phyloP scores from a whole-genome alignment of 2,113 vertebrate genomes.

The Nanorana parkeri region DNA sequence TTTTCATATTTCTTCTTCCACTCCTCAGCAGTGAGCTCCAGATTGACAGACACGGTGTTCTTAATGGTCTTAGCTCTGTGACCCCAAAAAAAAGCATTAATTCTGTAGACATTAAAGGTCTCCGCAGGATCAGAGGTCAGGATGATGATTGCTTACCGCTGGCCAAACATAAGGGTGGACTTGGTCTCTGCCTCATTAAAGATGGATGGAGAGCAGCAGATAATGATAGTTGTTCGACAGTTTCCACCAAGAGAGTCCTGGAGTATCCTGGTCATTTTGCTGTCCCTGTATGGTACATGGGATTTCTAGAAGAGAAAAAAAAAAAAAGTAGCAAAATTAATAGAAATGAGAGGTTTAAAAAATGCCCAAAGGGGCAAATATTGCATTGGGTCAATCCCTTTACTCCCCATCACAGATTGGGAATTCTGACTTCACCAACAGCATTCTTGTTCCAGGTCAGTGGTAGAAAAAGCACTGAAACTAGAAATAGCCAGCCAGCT shows the following conservation, averaged over 20 bases:
- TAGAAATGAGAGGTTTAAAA: neutral
- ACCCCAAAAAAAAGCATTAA: neutral
- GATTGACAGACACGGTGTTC: slow-evolving; percentile 92
- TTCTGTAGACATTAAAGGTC: neutral
- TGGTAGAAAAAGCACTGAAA: no score
- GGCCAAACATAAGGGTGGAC: slow-evolving; percentile 93
- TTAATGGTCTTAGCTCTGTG: slow-evolving; percentile 93
- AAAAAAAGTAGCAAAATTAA: neutral
- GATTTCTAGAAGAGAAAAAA: slow-evolving; percentile 78
- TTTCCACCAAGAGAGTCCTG: slow-evolving; percentile 94
- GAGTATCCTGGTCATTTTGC: slow-evolving; percentile 95
- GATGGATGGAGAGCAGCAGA: slow-evolving; percentile 91
- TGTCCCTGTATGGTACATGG: slow-evolving; percentile 92
- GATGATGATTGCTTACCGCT: slow-evolving; percentile 76
- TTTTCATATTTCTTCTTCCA: slow-evolving; percentile 97
- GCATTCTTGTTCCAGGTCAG: no score
- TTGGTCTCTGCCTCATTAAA: slow-evolving; percentile 95
- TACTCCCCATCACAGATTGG: no score
- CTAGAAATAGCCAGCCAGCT: no score
- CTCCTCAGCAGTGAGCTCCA: slow-evolving; percentile 92
- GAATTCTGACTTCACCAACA: no score
- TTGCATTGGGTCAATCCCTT: no score
- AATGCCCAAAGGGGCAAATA: neutral
- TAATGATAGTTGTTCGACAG: slow-evolving; percentile 93
- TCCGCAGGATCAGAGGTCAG: no score